Percentiles rank a stretch among this genome's conserved stretches.
Conservation (phyloP, 2,797 vertebrate species). For the Ceyx erithaca region DNA sequence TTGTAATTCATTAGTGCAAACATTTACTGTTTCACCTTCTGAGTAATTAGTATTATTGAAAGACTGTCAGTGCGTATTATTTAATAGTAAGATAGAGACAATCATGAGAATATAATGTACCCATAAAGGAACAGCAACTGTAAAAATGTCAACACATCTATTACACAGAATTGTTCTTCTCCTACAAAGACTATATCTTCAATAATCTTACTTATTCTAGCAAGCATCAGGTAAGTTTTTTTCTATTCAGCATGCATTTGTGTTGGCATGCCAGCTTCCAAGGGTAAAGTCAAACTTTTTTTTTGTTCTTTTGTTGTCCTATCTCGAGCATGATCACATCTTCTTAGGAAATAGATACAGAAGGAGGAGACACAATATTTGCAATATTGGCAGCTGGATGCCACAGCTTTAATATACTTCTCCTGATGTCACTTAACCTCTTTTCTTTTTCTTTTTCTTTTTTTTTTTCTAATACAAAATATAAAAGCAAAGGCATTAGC, state of each 20-base stretch:
- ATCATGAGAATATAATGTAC: neutral
- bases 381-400: neutral
- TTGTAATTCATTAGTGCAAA: neutral
- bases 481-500: neutral
- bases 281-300: neutral
- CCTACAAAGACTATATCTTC: neutral
- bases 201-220: neutral
- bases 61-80: neutral
- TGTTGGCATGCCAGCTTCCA: neutral
- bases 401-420: neutral
- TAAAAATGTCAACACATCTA: neutral
- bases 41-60: neutral
- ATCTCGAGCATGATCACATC: neutral
- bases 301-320: neutral
- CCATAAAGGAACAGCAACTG: neutral
- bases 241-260: neutral
- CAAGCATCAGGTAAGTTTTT: neutral
- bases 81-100: neutral
- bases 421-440: neutral
- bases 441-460: neutral
- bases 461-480: neutral
- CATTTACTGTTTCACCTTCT: neutral
- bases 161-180: neutral
- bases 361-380: neutral
- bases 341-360: neutral